Evolutionary conservation across 1,140 invertebrate species (phyloP).

Genomic region (Brachionus rotundiformis): DNA sequence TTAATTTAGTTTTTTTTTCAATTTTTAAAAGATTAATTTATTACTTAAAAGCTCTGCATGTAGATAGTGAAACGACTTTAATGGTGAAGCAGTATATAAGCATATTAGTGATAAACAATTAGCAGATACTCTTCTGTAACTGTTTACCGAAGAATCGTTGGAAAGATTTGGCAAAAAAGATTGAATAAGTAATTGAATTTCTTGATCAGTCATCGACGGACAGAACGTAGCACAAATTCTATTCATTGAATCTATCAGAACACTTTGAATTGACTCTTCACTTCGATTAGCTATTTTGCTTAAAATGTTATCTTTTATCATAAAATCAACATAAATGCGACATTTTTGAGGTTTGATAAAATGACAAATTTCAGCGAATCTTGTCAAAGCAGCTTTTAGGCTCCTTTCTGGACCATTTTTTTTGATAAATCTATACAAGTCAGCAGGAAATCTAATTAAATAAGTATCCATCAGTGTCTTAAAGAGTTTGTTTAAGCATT

Average conservation of each 20-base stretch:
- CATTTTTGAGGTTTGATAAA: constrained; percentile 73
- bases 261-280: constrained; percentile 76
- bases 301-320: constrained; percentile 70
- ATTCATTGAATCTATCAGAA: constrained; percentile 70
- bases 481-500: constrained; percentile 77
- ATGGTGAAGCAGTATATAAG: constrained; percentile 69
- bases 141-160: constrained; percentile 66
- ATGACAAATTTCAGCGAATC: constrained; percentile 73
- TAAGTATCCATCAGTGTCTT: constrained; percentile 71
- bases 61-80: constrained; percentile 69
- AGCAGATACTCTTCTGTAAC: constrained; percentile 70
- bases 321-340: constrained; percentile 72
- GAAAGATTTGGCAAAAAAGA: constrained; percentile 71
- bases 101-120: constrained; percentile 71
- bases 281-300: constrained; percentile 70
- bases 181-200: constrained; percentile 71
- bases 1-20: no score
- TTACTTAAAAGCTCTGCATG: constrained; percentile 65
- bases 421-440: constrained; percentile 79
- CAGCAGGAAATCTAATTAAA: constrained; percentile 73
- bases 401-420: constrained; percentile 73
- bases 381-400: constrained; percentile 72
- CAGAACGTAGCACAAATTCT: constrained; percentile 74
- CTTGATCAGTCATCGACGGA: constrained; percentile 73
- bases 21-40: no score